A percentile compares a stretch with the other conserved stretches of the same genome.
Evolutionary conservation across 2,888 invertebrate genomes (phyloP).

Genomic region (Caenorhabditis japonica): DNA sequence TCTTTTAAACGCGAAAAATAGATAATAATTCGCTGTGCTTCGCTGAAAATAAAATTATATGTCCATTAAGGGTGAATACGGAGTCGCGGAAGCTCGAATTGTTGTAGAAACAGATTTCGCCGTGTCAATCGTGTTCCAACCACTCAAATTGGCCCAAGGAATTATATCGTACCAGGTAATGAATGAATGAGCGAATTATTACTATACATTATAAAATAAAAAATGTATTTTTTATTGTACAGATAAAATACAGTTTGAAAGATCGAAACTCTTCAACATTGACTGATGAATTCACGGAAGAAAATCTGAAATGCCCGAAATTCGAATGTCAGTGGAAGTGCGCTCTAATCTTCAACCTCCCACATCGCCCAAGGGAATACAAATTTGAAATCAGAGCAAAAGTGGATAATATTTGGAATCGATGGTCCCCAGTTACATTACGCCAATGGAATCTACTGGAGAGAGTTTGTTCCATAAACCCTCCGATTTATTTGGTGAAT

Average conservation of each 20-base stretch:
- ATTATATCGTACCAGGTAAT: conserved; percentile 63
- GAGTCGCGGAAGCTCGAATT: conserved; percentile 63
- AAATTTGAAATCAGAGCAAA: conserved; percentile 66
- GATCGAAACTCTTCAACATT: conserved; percentile 49
- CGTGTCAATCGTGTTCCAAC: conserved; percentile 67
- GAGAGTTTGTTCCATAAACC: conserved; percentile 66
- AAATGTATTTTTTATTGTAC: no score
- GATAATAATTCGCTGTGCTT: no score
- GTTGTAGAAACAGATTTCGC: conserved; percentile 67
- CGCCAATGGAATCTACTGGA: conserved; percentile 69
- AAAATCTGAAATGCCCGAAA: conserved; percentile 62
- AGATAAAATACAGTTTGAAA: conserved; percentile 63
- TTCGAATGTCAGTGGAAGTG: conserved; percentile 69
- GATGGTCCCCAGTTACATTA: conserved; percentile 61
- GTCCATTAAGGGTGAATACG: conserved; percentile 65
- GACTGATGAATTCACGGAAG: conserved; percentile 58
- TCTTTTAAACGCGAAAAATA: no score
- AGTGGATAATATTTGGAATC: conserved; percentile 68
- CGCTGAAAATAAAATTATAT: no score
- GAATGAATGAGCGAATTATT: no score
- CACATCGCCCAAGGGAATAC: conserved; percentile 60
- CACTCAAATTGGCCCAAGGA: conserved; percentile 56
- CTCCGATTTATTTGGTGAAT: conserved; percentile 57
- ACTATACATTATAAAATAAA: no score
- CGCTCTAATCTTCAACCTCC: conserved; percentile 63